Conservation (phyloP, 2,113 vertebrate species). For the Cnemophilus loriae region DNA sequence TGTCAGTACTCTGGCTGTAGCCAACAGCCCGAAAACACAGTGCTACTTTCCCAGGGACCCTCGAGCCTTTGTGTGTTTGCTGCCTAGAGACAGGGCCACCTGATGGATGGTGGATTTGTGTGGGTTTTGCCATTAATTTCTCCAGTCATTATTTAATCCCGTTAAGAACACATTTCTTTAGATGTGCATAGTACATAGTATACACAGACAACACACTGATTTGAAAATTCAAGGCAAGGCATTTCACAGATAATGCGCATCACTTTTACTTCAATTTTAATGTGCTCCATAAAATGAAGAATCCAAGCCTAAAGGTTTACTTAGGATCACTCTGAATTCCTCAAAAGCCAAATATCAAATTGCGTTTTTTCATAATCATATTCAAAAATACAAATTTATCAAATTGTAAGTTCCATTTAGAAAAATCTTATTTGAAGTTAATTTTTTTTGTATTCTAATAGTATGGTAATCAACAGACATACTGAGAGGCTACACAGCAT, state of each 20-base stretch:
- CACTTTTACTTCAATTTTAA: neutral
- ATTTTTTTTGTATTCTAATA: neutral
- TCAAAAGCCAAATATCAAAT: neutral
- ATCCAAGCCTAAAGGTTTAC: neutral
- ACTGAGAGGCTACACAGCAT: neutral
- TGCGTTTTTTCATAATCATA: neutral
- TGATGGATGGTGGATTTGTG: neutral
- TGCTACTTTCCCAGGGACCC: neutral
- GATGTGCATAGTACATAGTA: neutral
- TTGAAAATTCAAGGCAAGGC: neutral
- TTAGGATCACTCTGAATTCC: neutral
- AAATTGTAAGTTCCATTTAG: neutral
- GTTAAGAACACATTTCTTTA: neutral
- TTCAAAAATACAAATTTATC: neutral
- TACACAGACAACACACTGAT: neutral
- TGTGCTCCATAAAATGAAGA: neutral
- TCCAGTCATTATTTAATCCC: neutral
- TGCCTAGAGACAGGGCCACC: neutral
- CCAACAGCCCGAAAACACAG: neutral
- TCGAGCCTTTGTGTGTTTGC: accelerated
- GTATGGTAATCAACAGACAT: neutral
- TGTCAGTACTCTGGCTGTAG: neutral
- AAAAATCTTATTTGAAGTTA: neutral
- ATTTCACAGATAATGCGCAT: neutral
- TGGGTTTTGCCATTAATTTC: neutral